A percentile compares a stretch with the other conserved stretches of the same genome.
These are phyloP conservation scores for Eilema sororculum DNA, from an alignment of 2,888 invertebrate genomes.

Conservation along the genomic window DNA sequence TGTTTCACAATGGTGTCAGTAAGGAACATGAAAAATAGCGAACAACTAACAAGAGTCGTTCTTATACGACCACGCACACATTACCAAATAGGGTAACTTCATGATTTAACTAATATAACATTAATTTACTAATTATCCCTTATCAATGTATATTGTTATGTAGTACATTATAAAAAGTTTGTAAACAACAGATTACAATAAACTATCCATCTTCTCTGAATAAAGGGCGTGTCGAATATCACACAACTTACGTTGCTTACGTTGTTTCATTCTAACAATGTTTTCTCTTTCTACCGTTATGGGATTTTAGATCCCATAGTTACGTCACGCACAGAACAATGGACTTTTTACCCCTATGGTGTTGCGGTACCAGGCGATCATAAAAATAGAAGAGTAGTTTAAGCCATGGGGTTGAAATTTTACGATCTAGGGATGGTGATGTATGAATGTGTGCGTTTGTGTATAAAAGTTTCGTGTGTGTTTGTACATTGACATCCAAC, in stretches of 20 bases:
- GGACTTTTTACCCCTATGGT: constrained; percentile 72
- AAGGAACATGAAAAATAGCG: constrained; percentile 70
- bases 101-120: neutral
- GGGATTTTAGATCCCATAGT: constrained; percentile 17
- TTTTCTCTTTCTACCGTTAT: constrained; percentile 36
- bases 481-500: neutral
- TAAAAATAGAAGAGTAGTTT: constrained; percentile 64
- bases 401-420: constrained; percentile 45
- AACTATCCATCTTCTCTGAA: neutral
- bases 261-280: constrained; percentile 31
- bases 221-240: neutral
- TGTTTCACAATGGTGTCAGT: constrained; percentile 70
- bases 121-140: neutral
- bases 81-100: constrained; percentile 1
- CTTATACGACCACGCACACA: constrained; percentile 39
- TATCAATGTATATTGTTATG: neutral
- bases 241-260: neutral
- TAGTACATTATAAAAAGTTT: neutral
- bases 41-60: constrained; percentile 51
- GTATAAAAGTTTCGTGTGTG: neutral
- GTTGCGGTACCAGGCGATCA: constrained; percentile 72
- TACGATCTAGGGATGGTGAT: neutral
- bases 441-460: neutral
- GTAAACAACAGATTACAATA: neutral
- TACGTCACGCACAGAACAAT: constrained; percentile 57